Percentiles rank a stretch among this genome's conserved stretches.
These are phyloP conservation scores for Theodoxus fluviatilis DNA, from an alignment of 2,888 invertebrate genomes.

Conservation along the genomic window DNA sequence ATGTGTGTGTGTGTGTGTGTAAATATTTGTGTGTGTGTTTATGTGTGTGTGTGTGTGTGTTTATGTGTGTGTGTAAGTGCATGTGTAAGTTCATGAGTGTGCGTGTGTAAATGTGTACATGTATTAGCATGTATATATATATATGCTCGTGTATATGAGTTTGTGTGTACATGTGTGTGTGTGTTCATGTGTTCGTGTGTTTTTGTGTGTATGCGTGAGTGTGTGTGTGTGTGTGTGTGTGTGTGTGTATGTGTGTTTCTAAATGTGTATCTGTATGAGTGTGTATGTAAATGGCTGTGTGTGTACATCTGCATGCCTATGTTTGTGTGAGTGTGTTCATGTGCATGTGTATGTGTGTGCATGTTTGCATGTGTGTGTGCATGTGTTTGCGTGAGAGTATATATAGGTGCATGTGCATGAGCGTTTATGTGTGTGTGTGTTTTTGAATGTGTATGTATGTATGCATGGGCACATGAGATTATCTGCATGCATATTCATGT, in stretches of 20 bases:
- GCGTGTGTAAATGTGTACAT: too few species aligned
- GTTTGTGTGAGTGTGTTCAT: background rate
- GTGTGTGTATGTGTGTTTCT: conserved; percentile 17
- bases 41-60: too few species aligned
- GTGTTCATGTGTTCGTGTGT: too few species aligned
- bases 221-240: too few species aligned
- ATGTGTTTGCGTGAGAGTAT: background rate
- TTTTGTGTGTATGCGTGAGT: too few species aligned
- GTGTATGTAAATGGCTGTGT: conserved; percentile 17
- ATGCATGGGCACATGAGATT: background rate
- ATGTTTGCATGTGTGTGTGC: background rate
- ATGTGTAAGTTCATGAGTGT: too few species aligned
- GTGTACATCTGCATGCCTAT: background rate
- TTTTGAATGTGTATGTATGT: conserved; percentile 8
- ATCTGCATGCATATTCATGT: background rate
- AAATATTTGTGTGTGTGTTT: too few species aligned
- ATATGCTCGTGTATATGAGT: too few species aligned
- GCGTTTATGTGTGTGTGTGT: background rate
- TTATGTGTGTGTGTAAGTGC: too few species aligned
- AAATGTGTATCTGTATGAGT: background rate
- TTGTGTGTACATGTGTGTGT: too few species aligned
- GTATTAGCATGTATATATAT: too few species aligned
- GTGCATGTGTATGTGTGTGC: conserved; percentile 16
- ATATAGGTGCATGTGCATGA: background rate
- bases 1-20: too few species aligned